Conservation (phyloP, 1,140 invertebrate species). For the Cyphomyrmex costatus region DNA sequence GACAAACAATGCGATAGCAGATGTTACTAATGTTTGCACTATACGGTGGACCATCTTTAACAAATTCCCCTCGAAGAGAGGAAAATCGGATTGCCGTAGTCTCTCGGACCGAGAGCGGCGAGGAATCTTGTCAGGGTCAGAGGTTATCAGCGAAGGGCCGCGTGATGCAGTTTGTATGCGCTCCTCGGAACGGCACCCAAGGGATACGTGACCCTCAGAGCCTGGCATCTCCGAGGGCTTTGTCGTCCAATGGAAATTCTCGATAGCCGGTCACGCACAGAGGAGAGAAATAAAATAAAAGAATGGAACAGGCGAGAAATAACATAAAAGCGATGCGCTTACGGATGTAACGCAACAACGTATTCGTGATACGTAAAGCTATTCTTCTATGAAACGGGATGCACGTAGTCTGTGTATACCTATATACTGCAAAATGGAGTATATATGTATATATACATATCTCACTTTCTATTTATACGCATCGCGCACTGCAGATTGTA, state of each 20-base stretch:
- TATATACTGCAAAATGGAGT: not conserved
- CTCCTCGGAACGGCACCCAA: constrained; percentile 52
- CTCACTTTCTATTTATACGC: constrained; percentile 19
- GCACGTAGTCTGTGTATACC: constrained; percentile 2
- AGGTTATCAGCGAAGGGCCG: constrained; percentile 63
- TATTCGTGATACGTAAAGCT: constrained; percentile 25
- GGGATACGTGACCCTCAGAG: constrained; percentile 60
- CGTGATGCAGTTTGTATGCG: constrained; percentile 66
- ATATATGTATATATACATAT: not conserved
- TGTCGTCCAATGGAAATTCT: constrained; percentile 58
- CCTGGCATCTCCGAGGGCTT: constrained; percentile 30
- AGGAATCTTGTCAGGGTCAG: constrained; percentile 64
- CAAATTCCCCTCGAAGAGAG: constrained; percentile 7
- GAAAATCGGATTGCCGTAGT: constrained; percentile 46
- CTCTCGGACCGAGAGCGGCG: constrained; percentile 20
- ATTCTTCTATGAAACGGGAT: not conserved
- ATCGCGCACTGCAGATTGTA: constrained; percentile 32
- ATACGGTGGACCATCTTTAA: constrained; percentile 4
- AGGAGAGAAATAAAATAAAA: constrained; percentile 39
- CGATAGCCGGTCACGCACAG: constrained; percentile 43
- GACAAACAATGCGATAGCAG: not conserved
- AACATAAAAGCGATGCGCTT: not conserved
- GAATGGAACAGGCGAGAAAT: constrained; percentile 1
- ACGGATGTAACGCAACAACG: not conserved
- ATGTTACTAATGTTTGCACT: constrained; percentile 28